Evolutionary conservation across 2,888 invertebrate species (phyloP).

Genomic region (Anthrax anthrax): DNA sequence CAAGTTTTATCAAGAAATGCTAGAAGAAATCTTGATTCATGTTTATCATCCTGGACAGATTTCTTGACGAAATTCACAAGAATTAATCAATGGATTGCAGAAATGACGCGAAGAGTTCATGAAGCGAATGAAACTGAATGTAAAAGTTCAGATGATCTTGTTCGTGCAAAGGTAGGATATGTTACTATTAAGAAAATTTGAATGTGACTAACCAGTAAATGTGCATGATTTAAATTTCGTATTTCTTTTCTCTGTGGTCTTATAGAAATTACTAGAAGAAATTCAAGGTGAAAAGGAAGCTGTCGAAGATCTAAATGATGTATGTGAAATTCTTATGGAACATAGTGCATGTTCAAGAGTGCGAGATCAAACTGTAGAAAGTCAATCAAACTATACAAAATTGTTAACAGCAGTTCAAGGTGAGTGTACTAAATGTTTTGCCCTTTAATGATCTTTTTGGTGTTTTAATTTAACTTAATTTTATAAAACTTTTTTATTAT

Average conservation of each 20-base stretch:
- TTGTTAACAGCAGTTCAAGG: slow-evolving; percentile 65
- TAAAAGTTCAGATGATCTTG: slow-evolving; percentile 64
- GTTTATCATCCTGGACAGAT: slow-evolving; percentile 67
- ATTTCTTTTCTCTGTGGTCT: slow-evolving; percentile 1
- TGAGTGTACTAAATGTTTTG: slow-evolving; percentile 10
- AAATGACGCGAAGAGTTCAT: slow-evolving; percentile 49
- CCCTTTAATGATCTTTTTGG: neutral
- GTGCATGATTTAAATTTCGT: neutral
- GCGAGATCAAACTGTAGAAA: slow-evolving; percentile 69
- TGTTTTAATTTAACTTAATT: neutral
- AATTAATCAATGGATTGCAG: slow-evolving; percentile 61
- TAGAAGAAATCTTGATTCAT: slow-evolving; percentile 57
- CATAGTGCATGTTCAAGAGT: slow-evolving; percentile 72
- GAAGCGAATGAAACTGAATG: slow-evolving; percentile 53
- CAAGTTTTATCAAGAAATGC: slow-evolving; percentile 64
- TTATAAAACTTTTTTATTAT: neutral
- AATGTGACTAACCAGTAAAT: slow-evolving; percentile 7
- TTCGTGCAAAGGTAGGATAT: slow-evolving; percentile 51
- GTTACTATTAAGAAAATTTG: neutral
- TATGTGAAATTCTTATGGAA: slow-evolving; percentile 76
- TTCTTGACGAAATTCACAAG: slow-evolving; percentile 58
- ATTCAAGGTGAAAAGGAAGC: slow-evolving; percentile 60
- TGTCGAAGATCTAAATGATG: slow-evolving; percentile 72
- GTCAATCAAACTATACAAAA: slow-evolving; percentile 69
- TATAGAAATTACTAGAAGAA: slow-evolving; percentile 54